Evolutionary conservation across 2,113 vertebrate species (phyloP), one percentile per base, ranked within the genome.

Genomic region (Dipodomys merriami): DNA sequence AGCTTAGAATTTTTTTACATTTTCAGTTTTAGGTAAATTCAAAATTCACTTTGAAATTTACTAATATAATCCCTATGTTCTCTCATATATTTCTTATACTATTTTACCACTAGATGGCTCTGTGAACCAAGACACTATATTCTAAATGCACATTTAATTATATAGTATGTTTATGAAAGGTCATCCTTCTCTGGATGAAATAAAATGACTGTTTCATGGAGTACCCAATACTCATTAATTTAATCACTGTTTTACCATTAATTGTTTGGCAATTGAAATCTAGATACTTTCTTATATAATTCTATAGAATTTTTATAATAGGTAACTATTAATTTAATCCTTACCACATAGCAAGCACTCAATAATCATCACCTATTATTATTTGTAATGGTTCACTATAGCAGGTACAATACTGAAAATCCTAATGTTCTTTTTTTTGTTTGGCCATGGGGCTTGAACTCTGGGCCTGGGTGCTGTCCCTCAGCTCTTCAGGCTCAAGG

Each of bases 101-200:
- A 2, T 89, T 19, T 83, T 10, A 90, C 96, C 96, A 96, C 90
- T 79, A 96, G 96, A 85, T 93, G 96, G 94, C 96, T 57, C 96
- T 95, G 78, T 79, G 94, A 80, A n/a, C 2, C 85, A 88, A 82
- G 7, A 44, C 4, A 33, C 71, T 30, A 39, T 49, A 49, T 20
- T 8, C 39, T 65, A 65, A 93, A 69, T 33, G 29, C n/a, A 27
- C 6, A 0, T 11, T 81, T 19, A 57, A 60, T 62, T 80, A 27
- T 20, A 33, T 1, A 25, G 5, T 22, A 6, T 69, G 53, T 57
- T 84, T 91, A 44, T 44, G 76, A 16, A 27, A 10, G 9, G 72
- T 76, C 23, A 25, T 67, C 16, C 13, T 78, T 71, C 86, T 71
- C 29, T 87, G 53, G 7, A 90, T 72, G 5, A 25, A 12, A 71